These are phyloP conservation scores for Aphelinus atriplicis DNA, from an alignment of 1,140 invertebrate species.

Conservation along the genomic window DNA sequence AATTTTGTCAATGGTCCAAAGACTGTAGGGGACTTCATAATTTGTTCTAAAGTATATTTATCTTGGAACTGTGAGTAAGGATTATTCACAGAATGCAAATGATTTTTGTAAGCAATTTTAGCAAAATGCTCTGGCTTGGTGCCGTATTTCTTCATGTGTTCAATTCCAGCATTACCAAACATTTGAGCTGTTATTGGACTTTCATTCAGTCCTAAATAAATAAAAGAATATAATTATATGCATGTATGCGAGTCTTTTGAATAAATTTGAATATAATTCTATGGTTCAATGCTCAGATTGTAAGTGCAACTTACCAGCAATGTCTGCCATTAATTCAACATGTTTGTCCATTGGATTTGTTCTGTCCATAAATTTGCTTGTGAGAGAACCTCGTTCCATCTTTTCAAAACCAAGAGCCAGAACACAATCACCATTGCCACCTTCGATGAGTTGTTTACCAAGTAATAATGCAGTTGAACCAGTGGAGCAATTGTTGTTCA, in stretches of 20 bases:
- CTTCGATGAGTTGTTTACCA: constrained; percentile 90
- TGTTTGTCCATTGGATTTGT: constrained; percentile 95
- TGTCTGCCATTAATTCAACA: constrained; percentile 84
- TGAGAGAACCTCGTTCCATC: constrained; percentile 93
- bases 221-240: constrained; percentile 13
- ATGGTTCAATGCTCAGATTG: background rate
- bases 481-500: constrained; percentile 98
- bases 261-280: no score
- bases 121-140: constrained; percentile 93
- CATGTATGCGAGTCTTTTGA: background rate
- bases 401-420: constrained; percentile 97
- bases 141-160: constrained; percentile 98
- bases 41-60: constrained; percentile 89
- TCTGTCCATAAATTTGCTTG: constrained; percentile 83
- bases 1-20: constrained; percentile 93
- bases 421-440: constrained; percentile 85
- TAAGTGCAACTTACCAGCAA: constrained; percentile 69
- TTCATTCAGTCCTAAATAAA: constrained; percentile 68
- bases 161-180: constrained; percentile 95
- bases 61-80: constrained; percentile 94
- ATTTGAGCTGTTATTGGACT: constrained; percentile 92
- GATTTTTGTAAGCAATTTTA: constrained; percentile 98
- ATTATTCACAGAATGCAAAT: constrained; percentile 96
- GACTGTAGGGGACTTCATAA: constrained; percentile 84
- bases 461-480: constrained; percentile 92